Evolutionary conservation across 2,113 vertebrate genomes (phyloP), one percentile per base, ranked within the genome.

Genomic region (Acrocephalus arundinaceus): DNA sequence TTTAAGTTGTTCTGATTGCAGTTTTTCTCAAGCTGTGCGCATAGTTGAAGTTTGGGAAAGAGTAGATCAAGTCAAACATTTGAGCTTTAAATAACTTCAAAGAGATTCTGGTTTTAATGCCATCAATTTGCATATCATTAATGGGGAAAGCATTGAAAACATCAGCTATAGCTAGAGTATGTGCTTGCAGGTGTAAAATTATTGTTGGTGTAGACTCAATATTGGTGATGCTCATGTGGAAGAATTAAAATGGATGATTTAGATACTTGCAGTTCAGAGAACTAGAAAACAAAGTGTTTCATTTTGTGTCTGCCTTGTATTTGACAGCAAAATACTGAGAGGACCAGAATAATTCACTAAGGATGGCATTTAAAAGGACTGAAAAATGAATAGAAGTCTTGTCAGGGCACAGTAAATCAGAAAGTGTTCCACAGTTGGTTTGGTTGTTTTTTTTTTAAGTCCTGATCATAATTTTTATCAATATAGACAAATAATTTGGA

Each of bases 11-110:
- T 91, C 81, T 75, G 46, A 59, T 84, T 67, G 18, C 51, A 59
- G 13, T 88, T 85, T 83, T 87, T 37, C 49, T 95, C 52, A 78
- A 52, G 48, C 49, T 65, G 19, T 85, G 62, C 74, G 37, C 58
- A 54, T n/a, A 72, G 81, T 28, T 91, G 51, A 87, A 86, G 31
- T 84, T 67, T 78, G 45, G 16, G 48, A n/a, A 81, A 87, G 39
- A 75, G 30, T 17, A 75, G 61, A 89, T 85, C 61, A 81, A 84
- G 73, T 75, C 43, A 94, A 89, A 81, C 75, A 75, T 78, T 76
- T 88, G 63, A 84, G 67, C 84, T 86, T 91, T 89, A 85, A 91
- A 80, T 90, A 90, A 85, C 85, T 96, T 89, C 78, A 93, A 95
- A 81, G 68, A 59, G 22, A 14, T 89, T 89, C 66, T 91, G 55